A percentile compares a stretch with the other conserved stretches of the same genome.
These are phyloP conservation scores for Cavia porcellus DNA, from an alignment of 2,113 vertebrate species.

Conservation along the genomic window DNA sequence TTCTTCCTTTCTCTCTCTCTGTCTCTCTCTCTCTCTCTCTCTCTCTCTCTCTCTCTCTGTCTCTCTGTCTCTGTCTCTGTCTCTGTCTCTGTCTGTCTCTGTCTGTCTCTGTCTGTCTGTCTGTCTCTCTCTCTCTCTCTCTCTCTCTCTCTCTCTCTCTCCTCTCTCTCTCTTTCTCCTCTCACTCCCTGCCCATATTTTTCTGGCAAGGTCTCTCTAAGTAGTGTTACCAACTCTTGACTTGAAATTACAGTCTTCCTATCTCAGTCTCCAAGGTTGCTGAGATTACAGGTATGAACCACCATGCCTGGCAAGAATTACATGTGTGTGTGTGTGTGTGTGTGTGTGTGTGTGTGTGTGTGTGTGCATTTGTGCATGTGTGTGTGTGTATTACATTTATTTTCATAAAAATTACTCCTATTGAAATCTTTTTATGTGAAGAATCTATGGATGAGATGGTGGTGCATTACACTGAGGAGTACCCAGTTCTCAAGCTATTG, in stretches of 20 bases:
- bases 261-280: neutral
- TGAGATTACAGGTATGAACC: neutral
- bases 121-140: no score
- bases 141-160: neutral
- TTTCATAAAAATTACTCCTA: neutral
- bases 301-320: neutral
- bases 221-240: neutral
- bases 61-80: neutral
- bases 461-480: neutral
- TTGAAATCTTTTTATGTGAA: neutral
- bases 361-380: no score
- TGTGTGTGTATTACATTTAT: neutral
- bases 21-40: neutral
- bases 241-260: neutral
- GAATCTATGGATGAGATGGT: neutral
- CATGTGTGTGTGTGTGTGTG: no score
- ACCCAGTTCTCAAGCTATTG: neutral
- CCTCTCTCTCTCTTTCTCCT: no score
- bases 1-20: neutral
- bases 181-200: neutral
- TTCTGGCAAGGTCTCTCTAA: neutral
- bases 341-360: neutral
- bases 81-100: no score
- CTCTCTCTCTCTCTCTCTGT: neutral
- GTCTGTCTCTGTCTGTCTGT: neutral